Percentiles rank a stretch among this genome's conserved stretches.
Evolutionary conservation across 1,140 invertebrate species (phyloP).

Genomic region (Pogonognathellus flavescens): DNA sequence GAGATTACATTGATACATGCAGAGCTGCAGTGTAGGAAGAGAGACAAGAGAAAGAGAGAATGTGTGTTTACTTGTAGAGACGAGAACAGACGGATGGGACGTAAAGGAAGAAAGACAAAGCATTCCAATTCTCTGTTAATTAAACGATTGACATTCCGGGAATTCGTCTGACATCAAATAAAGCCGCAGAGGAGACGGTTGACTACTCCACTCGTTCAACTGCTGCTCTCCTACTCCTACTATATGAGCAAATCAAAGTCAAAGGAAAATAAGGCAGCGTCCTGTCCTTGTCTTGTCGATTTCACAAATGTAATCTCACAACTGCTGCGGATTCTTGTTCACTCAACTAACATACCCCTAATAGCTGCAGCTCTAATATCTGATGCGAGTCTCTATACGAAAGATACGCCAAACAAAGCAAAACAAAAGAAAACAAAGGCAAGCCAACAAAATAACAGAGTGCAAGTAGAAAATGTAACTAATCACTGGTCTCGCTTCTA

Average conservation of each 20-base stretch:
- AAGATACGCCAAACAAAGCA: neutral
- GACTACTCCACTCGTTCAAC: neutral
- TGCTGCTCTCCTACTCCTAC: neutral
- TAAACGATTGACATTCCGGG: constrained; percentile 39
- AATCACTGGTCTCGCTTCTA: neutral
- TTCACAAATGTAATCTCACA: constrained; percentile 14
- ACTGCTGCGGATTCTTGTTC: neutral
- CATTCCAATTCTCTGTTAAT: constrained; percentile 47
- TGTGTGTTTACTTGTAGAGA: neutral
- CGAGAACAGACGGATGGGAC: neutral
- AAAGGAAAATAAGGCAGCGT: constrained; percentile 5
- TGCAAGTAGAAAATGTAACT: neutral
- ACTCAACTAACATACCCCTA: neutral
- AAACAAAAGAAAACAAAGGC: constrained; percentile 6
- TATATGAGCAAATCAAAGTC: constrained; percentile 25
- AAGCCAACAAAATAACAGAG: constrained; percentile 6
- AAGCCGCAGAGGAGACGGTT: constrained; percentile 26
- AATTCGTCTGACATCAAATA: constrained; percentile 37
- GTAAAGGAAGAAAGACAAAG: constrained; percentile 38
- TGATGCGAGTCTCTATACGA: too few relatives aligned
- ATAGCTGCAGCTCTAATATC: neutral
- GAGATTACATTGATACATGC: too few relatives aligned
- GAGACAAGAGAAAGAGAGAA: neutral
- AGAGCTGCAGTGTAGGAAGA: neutral
- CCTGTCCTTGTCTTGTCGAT: constrained; percentile 36